phyloP scores from a whole-genome alignment of 2,113 vertebrate genomes.

The Perognathus longimembris region DNA sequence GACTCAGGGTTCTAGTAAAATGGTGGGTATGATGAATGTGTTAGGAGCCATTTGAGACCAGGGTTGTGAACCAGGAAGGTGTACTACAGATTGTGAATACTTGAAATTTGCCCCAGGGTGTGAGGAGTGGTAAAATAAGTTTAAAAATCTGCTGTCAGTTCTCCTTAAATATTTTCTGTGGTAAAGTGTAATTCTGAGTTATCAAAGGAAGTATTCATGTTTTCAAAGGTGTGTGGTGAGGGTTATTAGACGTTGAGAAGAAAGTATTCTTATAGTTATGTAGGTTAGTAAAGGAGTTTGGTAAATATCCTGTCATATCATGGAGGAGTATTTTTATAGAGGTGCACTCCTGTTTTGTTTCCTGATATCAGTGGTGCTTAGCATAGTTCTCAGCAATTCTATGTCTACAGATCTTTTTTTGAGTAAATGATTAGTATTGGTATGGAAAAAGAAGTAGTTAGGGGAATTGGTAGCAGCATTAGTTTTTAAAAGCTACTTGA shows the following conservation, averaged over 20 bases:
- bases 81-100: slow-evolving; percentile 54
- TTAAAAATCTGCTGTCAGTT: slow-evolving; percentile 44
- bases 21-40: slow-evolving; percentile 14
- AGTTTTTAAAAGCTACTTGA: slow-evolving; percentile 59
- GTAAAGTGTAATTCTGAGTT: slow-evolving; percentile 50
- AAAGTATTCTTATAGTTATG: slow-evolving; percentile 42
- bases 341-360: background rate
- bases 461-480: background rate
- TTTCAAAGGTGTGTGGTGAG: slow-evolving; percentile 40
- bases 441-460: slow-evolving; percentile 9
- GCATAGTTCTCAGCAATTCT: background rate
- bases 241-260: slow-evolving; percentile 7
- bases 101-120: slow-evolving; percentile 47
- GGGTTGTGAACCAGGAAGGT: slow-evolving; percentile 56
- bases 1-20: slow-evolving; percentile 62
- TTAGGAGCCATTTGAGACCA: slow-evolving; percentile 55
- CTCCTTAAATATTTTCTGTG: slow-evolving; percentile 33
- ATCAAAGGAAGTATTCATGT: slow-evolving; percentile 45
- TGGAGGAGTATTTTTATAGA: slow-evolving; percentile 44
- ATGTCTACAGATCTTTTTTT: background rate
- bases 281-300: slow-evolving; percentile 42
- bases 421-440: slow-evolving; percentile 29
- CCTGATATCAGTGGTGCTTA: background rate
- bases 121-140: slow-evolving; percentile 57
- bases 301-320: slow-evolving; percentile 12